A percentile compares a stretch with the other conserved stretches of the same genome.
Conservation (phyloP, 2,113 vertebrate species). For the Aviceda subcristata region DNA sequence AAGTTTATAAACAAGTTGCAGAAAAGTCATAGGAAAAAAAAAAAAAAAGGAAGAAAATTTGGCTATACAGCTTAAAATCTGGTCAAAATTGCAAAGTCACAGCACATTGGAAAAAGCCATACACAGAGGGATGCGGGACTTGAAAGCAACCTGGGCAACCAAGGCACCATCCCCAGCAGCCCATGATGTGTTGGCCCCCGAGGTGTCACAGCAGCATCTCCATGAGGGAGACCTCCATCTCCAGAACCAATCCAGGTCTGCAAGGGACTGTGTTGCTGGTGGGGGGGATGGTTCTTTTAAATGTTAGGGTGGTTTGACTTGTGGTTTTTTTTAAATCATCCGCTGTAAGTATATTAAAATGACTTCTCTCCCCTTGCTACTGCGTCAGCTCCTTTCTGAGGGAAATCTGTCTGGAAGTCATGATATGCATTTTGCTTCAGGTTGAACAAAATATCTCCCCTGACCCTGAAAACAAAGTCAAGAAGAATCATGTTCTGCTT, state of each 20-base stretch:
- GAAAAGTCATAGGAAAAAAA: neutral
- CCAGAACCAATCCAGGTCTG: fast-evolving
- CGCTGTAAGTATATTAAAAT: neutral
- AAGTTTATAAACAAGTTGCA: neutral
- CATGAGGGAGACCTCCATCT: neutral
- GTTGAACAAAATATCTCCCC: neutral
- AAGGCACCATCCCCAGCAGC: neutral
- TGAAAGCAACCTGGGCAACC: fast-evolving
- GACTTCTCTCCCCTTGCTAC: neutral
- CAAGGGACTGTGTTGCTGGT: neutral
- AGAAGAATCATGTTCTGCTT: neutral
- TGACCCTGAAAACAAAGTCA: neutral
- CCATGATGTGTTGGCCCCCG: fast-evolving
- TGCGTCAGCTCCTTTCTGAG: neutral
- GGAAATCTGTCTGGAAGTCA: neutral
- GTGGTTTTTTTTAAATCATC: neutral
- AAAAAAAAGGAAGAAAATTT: neutral
- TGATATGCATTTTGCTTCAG: fast-evolving
- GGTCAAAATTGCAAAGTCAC: neutral
- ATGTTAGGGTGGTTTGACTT: neutral
- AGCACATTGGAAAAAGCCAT: neutral
- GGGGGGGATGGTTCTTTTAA: fast-evolving
- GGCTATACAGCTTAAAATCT: neutral
- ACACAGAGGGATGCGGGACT: too few species aligned
- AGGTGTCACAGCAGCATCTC: neutral